Percentiles rank a stretch among this genome's conserved stretches.
These are phyloP conservation scores for Ictalurus furcatus DNA, from an alignment of 2,113 vertebrate genomes.

Conservation along the genomic window DNA sequence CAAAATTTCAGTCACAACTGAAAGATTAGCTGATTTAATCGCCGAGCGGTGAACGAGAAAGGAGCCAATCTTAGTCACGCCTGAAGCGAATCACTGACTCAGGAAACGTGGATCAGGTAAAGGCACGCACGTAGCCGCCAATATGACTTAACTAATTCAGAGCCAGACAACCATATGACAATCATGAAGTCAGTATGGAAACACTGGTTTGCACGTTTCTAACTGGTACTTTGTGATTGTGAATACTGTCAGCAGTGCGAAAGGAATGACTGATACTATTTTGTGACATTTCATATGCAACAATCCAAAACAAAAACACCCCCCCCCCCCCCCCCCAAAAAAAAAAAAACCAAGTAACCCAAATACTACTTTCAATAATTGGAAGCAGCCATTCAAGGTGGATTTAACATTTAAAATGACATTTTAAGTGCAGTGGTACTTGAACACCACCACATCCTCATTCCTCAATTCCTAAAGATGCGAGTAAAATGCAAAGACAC, in stretches of 20 bases:
- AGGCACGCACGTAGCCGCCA: not conserved
- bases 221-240: not conserved
- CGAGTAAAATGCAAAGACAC: not conserved
- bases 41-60: not conserved
- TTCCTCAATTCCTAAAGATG: not conserved
- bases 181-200: not conserved
- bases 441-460: not conserved
- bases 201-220: not conserved
- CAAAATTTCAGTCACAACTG: not conserved
- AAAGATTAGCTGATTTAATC: not conserved
- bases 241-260: not conserved
- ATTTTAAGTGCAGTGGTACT: not conserved
- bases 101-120: not conserved
- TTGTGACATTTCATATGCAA: not conserved
- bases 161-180: not conserved
- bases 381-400: not conserved
- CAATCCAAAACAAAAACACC: not conserved
- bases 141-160: not conserved
- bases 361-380: not conserved
- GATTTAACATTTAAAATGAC: not conserved
- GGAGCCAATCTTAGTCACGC: not conserved
- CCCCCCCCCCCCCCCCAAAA: no score
- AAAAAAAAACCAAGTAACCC: not conserved
- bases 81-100: not conserved
- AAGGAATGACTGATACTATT: not conserved